Evolutionary conservation across 2,888 invertebrate species (phyloP), one percentile per base, ranked within the genome.

Genomic region (Diogma glabrata): DNA sequence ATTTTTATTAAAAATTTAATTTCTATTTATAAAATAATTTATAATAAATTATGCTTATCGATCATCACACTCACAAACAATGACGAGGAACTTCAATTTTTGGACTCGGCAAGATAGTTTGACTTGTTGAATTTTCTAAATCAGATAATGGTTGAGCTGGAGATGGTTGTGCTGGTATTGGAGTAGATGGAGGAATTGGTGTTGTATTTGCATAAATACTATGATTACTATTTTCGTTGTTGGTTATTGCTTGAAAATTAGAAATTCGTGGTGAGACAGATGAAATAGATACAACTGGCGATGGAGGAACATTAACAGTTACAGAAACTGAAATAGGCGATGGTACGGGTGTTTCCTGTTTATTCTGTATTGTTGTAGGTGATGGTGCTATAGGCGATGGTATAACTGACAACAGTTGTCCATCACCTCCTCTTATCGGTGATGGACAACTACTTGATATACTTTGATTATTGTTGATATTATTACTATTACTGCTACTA

Each of bases 41-140:
- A 7, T 28, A 8, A 8, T 26, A 43, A 20, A 43, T 43, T 33
- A 19, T 38, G 52, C 49, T 53, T 51, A 56, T 57, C 54, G 57
- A 67, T 58, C 57, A 69, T 69, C 70, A 69, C 67, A 70, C 70
- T 70, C 69, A 70, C 70, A 70, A 70, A 67, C 67, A 67, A 65
- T 69, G 67, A 58, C 67, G 68, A 59, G 68, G 67, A 55, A 65
- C 63, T 63, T 67, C 70, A 54, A 65, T 65, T 58, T 66, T 74
- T 60, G 60, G 65, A 60, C 61, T 48, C 26, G 26, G 40, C 64
- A n/a, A n/a, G n/a, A n/a, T 48, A 51, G 46, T 50, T 40, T 20
- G 20, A 24, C 17, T 49, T 43, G 12, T 56, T 55, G 24, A 9
- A 24, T 24, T 24, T 52, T 57, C 47, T 43, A 54, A 4, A 36